Base-by-base conservation (phyloP, 2,888 invertebrate species). In the Drosophila multiciliata region DNA sequence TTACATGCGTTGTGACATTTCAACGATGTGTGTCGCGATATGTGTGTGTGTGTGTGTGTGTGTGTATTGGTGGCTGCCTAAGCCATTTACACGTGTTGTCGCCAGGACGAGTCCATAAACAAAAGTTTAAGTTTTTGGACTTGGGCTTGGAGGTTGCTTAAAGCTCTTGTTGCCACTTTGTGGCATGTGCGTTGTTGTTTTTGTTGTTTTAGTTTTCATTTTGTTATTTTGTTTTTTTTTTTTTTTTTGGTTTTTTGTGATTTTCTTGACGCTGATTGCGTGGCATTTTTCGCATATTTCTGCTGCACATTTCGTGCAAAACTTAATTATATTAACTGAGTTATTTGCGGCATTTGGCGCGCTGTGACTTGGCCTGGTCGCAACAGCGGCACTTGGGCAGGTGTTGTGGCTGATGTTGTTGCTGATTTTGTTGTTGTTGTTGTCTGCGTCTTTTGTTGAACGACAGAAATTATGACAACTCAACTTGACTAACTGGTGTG, bases 391-490 rank as follows among this genome's bases (percentile, higher is more conserved):
- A 78, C 62, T 65, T 61, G 72, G 70, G 63, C 76, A 66, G 71
- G 77, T 81, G 83, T 70, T 75, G 83, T 69, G 80, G 71, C 49
- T 73, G 64, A 11, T 73, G 70, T 53, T 82, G 79, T 11, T 11
- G 36, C 17, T 36, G 72, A 1, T 40, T 8, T 38, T 40, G 50
- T 3, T 74, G 79, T 26, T 70, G 61, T 20, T 67, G 77, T 66
- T 70, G 73, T 59, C 74, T 69, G 55, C 69, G 81, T 60, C 70
- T 78, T 68, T 68, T 76, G 78, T 80, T 78, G 88, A 82, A 78
- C 87, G 88, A 89, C 89, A 89, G 88, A 90, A 88, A 88, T 88
- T 88, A 88, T 88, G 87, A 88, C 87, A 88, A 90, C 87, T 90
- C 80, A 88, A 87, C 87, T 87, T 87, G 87, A 81, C 86, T 85